Evolutionary conservation across 2,888 invertebrate species (phyloP).

Genomic region (Chloroclystis v-ata): DNA sequence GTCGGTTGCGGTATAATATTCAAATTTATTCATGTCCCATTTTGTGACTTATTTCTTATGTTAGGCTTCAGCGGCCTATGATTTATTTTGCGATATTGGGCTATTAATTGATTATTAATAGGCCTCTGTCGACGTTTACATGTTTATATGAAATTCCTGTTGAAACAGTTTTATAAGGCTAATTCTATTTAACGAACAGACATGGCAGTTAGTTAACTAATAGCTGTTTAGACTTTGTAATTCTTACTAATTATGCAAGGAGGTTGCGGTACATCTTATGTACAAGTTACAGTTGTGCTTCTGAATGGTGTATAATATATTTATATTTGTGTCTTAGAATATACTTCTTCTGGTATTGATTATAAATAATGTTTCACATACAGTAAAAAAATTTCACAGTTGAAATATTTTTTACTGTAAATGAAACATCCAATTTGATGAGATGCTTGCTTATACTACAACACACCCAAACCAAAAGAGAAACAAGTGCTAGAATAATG

Average conservation of each 20-base stretch:
- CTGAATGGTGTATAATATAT: background rate
- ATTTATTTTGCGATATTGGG: slow-evolving; percentile 52
- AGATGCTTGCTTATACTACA: too few species aligned
- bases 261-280: slow-evolving; percentile 8
- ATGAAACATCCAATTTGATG: too few species aligned
- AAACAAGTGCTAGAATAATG: too few species aligned
- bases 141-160: slow-evolving; percentile 34
- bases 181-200: slow-evolving; percentile 21
- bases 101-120: slow-evolving; percentile 53
- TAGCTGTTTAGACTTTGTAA: slow-evolving; percentile 22
- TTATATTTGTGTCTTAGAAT: background rate
- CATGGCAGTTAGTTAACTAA: slow-evolving; percentile 25
- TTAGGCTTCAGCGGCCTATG: slow-evolving; percentile 50
- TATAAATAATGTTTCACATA: too few species aligned
- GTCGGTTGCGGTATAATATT: slow-evolving; percentile 49
- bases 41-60: slow-evolving; percentile 54
- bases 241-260: slow-evolving; percentile 6
- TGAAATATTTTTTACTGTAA: too few species aligned
- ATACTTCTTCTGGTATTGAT: too few species aligned
- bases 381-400: too few species aligned
- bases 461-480: too few species aligned
- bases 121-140: slow-evolving; percentile 38
- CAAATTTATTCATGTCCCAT: slow-evolving; percentile 61
- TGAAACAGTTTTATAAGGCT: slow-evolving; percentile 23
- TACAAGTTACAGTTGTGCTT: background rate